phyloP scores from a whole-genome alignment of 2,797 vertebrate species.

The Gobionotothen gibberifrons region DNA sequence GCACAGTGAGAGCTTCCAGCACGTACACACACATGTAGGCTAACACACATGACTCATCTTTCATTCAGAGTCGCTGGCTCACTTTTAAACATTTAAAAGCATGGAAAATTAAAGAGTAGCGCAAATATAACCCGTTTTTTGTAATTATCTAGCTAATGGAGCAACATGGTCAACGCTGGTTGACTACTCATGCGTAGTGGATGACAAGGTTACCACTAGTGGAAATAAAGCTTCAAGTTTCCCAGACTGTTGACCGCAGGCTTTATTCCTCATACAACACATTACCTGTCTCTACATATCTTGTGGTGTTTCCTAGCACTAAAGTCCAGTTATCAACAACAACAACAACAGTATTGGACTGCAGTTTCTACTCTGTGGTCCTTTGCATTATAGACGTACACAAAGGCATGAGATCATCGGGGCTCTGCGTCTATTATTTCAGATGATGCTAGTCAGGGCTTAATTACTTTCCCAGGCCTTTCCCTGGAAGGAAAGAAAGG shows the following conservation, averaged over 20 bases:
- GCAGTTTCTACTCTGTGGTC: not conserved
- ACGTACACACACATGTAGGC: not conserved
- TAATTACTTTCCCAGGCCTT: conserved; percentile 35
- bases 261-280: not conserved
- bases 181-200: not conserved
- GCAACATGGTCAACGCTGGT: not conserved
- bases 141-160: not conserved
- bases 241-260: not conserved
- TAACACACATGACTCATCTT: not conserved
- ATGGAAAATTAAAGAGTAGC: too few relatives aligned
- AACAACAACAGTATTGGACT: not conserved
- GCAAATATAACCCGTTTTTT: too few relatives aligned
- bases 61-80: too few relatives aligned
- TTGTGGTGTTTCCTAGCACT: rapidly evolving
- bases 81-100: too few relatives aligned
- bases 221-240: not conserved
- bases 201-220: not conserved
- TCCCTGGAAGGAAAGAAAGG: conserved; percentile 7
- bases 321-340: not conserved
- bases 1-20: not conserved
- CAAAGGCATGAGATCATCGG: not conserved
- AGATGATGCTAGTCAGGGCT: not conserved
- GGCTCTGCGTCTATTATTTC: conserved; percentile 4
- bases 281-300: not conserved
- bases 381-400: not conserved